Evolutionary conservation across 1,140 invertebrate genomes (phyloP), one percentile per base, ranked within the genome.

Genomic region (Orchesella cincta): DNA sequence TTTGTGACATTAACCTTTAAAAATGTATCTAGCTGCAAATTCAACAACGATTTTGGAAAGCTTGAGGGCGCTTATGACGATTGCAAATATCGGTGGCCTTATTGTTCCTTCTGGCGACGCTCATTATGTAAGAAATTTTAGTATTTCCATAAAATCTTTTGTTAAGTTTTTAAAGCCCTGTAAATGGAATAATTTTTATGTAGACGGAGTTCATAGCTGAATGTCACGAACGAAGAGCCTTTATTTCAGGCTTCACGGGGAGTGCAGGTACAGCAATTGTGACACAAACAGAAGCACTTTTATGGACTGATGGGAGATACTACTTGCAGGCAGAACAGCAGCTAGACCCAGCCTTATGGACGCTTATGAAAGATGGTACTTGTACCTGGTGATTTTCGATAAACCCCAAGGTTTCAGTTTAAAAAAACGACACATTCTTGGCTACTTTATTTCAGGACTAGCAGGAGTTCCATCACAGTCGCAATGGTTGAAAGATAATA

Each of bases 261-360:
- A 91, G 90, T 23, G 90, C 91, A 51, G 95, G 92, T 0, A 90
- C 91, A 1, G 94, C 92, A 0, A 88, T 96, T 1, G 87, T 98
- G 1, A 95, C 93, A 0, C 23, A 34, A 39, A 26, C 14, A 14
- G 84, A 88, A 77, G 93, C 95, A 0, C 90, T 92, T 0, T 82
- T 98, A 26, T 99, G 97, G 97, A 98, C 96, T 0, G 93, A 98
- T 84, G 91, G 93, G 1, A 88, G 94, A 35, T 97, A 97, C 85
- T 91, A 92, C 81, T 85, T 91, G 3, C 90, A 92, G 82, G 93
- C 93, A 0, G 90, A 93, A 67, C 86, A 90, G 26, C 88, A 93
- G 82, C 85, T 96, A 1, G 89, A 93, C 79, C 93, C 92, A 81
- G 89, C 93, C 77, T 26, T 62, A 16, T 96, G 94, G 93, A 88